Evolutionary conservation across 2,113 vertebrate species (phyloP).

Genomic region (Numenius arquata): DNA sequence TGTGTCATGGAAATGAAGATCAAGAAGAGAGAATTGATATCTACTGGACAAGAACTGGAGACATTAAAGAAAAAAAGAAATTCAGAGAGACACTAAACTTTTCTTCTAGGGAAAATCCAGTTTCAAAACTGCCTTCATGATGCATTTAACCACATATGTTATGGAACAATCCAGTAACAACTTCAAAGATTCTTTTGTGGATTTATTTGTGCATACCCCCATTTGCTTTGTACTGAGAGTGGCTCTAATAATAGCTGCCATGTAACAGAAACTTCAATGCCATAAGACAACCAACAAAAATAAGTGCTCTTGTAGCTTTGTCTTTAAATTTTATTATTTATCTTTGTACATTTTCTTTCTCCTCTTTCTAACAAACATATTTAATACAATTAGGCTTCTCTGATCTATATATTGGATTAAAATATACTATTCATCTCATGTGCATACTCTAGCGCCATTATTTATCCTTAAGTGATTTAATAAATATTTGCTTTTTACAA

Average conservation of each 20-base stretch:
- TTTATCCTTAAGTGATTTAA: not conserved
- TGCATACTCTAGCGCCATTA: not conserved
- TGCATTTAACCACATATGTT: not conserved
- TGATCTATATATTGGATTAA: not conserved
- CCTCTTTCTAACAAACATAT: not conserved
- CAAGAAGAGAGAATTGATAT: not conserved
- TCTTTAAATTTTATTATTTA: not conserved
- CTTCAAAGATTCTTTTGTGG: not conserved
- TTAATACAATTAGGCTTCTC: not conserved
- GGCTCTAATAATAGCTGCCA: not conserved
- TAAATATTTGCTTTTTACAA: not conserved
- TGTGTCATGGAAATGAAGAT: not conserved
- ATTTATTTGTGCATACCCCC: not conserved
- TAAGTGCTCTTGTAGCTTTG: rapidly evolving
- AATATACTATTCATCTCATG: not conserved
- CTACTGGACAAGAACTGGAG: not conserved
- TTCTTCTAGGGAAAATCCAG: not conserved
- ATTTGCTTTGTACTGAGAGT: not conserved
- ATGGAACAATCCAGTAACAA: not conserved
- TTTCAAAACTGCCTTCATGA: not conserved
- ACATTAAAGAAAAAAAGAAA: not conserved
- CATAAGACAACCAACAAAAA: not conserved
- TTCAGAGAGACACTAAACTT: not conserved
- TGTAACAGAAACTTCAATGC: not conserved
- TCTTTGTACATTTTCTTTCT: not conserved